Evolutionary conservation across 2,888 invertebrate species (phyloP).

Genomic region (Agelastica alni): DNA sequence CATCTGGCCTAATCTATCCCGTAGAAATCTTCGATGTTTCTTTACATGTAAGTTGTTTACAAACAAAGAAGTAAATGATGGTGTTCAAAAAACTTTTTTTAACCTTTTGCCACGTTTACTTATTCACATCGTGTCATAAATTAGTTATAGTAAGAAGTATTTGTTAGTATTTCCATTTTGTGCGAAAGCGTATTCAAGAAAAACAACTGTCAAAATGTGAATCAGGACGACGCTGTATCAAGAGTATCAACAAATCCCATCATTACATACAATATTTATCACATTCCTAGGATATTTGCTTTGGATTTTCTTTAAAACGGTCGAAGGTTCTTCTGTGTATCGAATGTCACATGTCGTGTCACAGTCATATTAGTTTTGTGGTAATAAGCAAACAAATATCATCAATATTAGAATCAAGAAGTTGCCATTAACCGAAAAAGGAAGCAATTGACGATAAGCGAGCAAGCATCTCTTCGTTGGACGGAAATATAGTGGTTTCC

Average conservation of each 20-base stretch:
- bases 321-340: not conserved
- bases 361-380: constrained; percentile 7
- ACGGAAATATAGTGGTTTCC: constrained; percentile 1
- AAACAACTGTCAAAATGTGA: too few species aligned
- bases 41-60: too few species aligned
- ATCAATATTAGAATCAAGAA: constrained; percentile 11
- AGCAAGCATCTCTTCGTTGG: not conserved
- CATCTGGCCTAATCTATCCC: too few species aligned
- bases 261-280: not conserved
- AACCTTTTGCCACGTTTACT: too few species aligned
- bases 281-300: constrained; percentile 7
- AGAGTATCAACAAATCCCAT: constrained; percentile 3
- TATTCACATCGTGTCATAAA: too few species aligned
- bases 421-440: constrained; percentile 6
- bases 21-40: too few species aligned
- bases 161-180: too few species aligned
- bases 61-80: too few species aligned
- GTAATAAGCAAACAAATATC: constrained; percentile 8
- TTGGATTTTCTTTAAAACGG: constrained; percentile 3
- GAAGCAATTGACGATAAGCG: constrained; percentile 7
- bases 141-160: too few species aligned
- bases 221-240: not conserved
- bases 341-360: constrained; percentile 6
- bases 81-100: too few species aligned
- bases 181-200: too few species aligned